Evolutionary conservation across 2,113 vertebrate genomes (phyloP), one percentile per base, ranked within the genome.

Genomic region (Accipiter virgatus): DNA sequence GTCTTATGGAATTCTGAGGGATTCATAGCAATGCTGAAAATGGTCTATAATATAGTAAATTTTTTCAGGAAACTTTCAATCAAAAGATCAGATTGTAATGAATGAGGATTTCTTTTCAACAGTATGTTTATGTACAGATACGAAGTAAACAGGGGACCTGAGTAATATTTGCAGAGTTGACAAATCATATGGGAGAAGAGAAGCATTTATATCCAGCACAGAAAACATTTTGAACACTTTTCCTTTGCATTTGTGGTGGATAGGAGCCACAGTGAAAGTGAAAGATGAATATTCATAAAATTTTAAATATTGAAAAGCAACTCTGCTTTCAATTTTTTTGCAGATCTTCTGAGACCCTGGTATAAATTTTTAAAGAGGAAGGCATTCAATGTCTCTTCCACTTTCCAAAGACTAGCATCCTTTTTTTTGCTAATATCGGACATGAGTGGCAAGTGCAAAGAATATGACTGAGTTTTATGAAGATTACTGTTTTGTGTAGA

Each of bases 251-350:
- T 78, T 83, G 19, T 88, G 52, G 72, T 81, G 20, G 63, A 62
- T 83, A 45, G 29, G 29, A 95, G 27, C 42, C 67, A 83, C 27
- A 48, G 36, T 59, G 79, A 53, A 86, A 94, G 26, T 77, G 56
- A 87, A 86, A 86, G 45, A 92, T 88, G 47, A 95, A 91, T 92
- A 95, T 92, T 95, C 71, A 89, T 81, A 93, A 55, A 9, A 52
- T 47, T 95, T 95, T 88, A 93, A 93, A 95, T 86, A 95, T 93
- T 96, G 63, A 96, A 88, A 94, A 93, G 26, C 47, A 93, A 40
- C 59, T 56, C 32, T 92, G 31, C n/a, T 86, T 97, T 93, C 75
- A 86, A 56, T 71, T 90, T 96, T 23, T 90, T 83, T 95, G 63
- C 26, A 71, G 38, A 71, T 77, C 63, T 94, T 88, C 90, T 74